Conservation (phyloP, 2,888 invertebrate genomes). For the Dicranocentrus wangi region DNA sequence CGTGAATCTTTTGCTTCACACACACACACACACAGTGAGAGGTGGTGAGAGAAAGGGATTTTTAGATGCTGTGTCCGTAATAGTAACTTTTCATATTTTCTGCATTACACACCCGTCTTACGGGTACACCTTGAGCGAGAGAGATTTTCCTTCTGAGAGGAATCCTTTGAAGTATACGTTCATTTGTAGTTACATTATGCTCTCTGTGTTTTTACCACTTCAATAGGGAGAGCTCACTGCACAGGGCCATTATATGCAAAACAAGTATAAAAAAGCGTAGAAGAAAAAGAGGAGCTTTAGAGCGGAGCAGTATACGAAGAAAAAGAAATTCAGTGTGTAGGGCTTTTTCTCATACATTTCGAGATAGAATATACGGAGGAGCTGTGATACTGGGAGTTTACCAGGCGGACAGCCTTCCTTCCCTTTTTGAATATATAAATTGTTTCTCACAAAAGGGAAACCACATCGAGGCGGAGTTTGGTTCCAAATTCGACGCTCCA, state of each 20-base stretch:
- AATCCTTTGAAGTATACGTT: slow-evolving; percentile 41
- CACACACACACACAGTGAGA: too few relatives aligned
- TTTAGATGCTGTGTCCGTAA: slow-evolving; percentile 35
- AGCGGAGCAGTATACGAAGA: slow-evolving; percentile 24
- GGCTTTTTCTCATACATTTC: slow-evolving; percentile 52
- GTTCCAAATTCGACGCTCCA: slow-evolving; percentile 70
- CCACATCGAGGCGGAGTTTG: slow-evolving; percentile 68
- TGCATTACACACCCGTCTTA: background rate
- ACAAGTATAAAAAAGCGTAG: background rate
- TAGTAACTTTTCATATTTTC: slow-evolving; percentile 13
- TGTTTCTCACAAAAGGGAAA: slow-evolving; percentile 68
- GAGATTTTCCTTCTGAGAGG: slow-evolving; percentile 35
- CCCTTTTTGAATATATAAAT: slow-evolving; percentile 68
- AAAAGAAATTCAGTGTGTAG: slow-evolving; percentile 41
- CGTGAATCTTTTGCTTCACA: background rate
- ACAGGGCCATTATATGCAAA: slow-evolving; percentile 10
- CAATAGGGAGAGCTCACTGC: background rate
- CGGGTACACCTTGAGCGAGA: background rate
- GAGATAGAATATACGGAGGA: slow-evolving; percentile 61
- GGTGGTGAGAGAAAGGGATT: slow-evolving; percentile 30
- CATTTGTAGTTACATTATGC: slow-evolving; percentile 21
- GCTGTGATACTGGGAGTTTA: slow-evolving; percentile 68
- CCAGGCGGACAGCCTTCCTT: slow-evolving; percentile 69
- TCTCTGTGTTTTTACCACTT: slow-evolving; percentile 17
- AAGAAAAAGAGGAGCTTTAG: slow-evolving; percentile 28